These are phyloP conservation scores for Perca fluviatilis DNA, from an alignment of 2,113 vertebrate species.

Conservation along the genomic window DNA sequence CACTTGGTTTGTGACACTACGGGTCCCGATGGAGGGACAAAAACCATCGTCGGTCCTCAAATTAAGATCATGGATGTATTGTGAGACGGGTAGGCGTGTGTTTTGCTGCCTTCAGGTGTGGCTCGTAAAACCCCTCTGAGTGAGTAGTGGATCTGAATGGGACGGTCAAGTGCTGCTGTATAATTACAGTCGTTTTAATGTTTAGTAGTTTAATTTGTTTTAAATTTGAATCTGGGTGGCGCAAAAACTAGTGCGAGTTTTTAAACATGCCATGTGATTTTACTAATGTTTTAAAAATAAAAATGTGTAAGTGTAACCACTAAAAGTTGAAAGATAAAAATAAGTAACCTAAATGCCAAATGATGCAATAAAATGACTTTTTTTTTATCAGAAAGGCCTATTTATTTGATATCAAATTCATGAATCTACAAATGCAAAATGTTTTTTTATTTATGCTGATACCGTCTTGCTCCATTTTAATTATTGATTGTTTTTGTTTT, in stretches of 20 bases:
- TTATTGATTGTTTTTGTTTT: background rate
- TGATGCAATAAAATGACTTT: background rate
- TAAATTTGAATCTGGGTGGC: background rate
- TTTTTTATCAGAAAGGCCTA: background rate
- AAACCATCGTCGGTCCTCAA: background rate
- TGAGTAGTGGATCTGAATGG: background rate
- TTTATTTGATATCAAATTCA: background rate
- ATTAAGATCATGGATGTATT: no score
- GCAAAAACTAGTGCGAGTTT: background rate
- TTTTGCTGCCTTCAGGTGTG: slow-evolving; percentile 8
- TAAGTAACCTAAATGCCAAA: background rate
- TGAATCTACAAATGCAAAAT: background rate
- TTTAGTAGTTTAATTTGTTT: background rate
- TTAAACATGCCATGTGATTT: no score
- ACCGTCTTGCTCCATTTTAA: background rate
- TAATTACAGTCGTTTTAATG: background rate
- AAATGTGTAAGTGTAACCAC: background rate
- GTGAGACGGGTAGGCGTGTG: slow-evolving; percentile 17
- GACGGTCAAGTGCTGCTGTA: background rate
- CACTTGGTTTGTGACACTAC: slow-evolving; percentile 5
- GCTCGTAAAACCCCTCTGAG: background rate
- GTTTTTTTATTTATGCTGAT: background rate
- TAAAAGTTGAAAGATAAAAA: background rate
- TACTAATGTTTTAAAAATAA: no score
- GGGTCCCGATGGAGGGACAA: slow-evolving; percentile 9